phyloP scores from a whole-genome alignment of 2,113 vertebrate species.

The Thunnus thynnus region DNA sequence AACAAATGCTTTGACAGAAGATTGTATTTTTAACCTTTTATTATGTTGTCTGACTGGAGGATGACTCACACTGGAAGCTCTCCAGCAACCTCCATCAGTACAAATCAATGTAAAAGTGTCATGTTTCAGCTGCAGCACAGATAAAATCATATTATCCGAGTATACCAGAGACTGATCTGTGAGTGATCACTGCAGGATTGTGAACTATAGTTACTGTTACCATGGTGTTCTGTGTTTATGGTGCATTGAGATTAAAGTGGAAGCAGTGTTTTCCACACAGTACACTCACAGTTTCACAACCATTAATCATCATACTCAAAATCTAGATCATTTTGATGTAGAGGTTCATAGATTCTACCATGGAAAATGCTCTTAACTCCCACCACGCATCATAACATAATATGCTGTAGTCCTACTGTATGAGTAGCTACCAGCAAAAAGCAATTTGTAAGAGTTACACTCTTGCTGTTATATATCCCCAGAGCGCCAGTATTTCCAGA shows the following conservation, averaged over 20 bases:
- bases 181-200: conserved; percentile 3
- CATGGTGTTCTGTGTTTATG: conserved; percentile 11
- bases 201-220: conserved; percentile 15
- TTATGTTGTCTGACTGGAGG: conserved; percentile 25
- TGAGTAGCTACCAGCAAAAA: background rate
- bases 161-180: background rate
- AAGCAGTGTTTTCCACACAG: background rate
- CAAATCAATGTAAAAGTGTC: conserved; percentile 19
- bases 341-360: background rate
- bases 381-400: background rate
- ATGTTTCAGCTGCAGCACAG: conserved; percentile 26
- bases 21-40: conserved; percentile 44
- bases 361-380: background rate
- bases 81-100: background rate
- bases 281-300: background rate
- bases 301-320: background rate
- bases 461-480: background rate
- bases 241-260: conserved; percentile 11
- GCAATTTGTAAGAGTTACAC: background rate
- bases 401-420: background rate
- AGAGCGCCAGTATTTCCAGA: background rate
- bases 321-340: conserved; percentile 7
- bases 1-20: conserved; percentile 1
- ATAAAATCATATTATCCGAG: background rate
- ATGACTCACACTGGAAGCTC: conserved; percentile 25